Conservation (phyloP, 1,140 invertebrate species). For the Drosophila kikkawai region DNA sequence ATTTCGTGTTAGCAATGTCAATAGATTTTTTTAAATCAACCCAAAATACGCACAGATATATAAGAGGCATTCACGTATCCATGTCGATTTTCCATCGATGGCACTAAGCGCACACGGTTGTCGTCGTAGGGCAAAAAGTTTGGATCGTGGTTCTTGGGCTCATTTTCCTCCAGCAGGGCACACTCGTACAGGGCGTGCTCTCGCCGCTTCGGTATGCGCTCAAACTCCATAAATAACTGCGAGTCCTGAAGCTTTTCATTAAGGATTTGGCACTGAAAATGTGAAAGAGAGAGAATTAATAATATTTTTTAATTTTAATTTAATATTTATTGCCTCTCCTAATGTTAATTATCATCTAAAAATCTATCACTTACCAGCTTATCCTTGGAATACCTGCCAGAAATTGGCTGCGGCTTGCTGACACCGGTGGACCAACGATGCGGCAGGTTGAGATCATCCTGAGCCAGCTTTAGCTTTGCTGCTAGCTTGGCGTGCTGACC, state of each 20-base stretch:
- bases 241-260: constrained; percentile 93
- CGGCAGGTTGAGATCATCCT: constrained; percentile 85
- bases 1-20: neutral
- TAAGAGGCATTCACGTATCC: constrained; percentile 97
- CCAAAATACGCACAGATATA: constrained; percentile 87
- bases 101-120: constrained; percentile 91
- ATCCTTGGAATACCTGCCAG: constrained; percentile 90
- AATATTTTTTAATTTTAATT: no score
- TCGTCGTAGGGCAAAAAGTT: constrained; percentile 94
- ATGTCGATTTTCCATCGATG: constrained; percentile 91
- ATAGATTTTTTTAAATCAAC: neutral
- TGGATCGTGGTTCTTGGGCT: constrained; percentile 86
- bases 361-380: constrained; percentile 87
- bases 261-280: constrained; percentile 90
- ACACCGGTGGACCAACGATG: constrained; percentile 89
- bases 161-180: constrained; percentile 81
- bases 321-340: no score
- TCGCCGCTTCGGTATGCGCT: constrained; percentile 93
- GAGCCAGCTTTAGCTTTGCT: constrained; percentile 84
- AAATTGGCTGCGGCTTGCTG: constrained; percentile 88
- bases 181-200: constrained; percentile 85
- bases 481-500: constrained; percentile 84
- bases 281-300: no score
- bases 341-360: neutral
- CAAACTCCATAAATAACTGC: constrained; percentile 94